Evolutionary conservation across 2,797 vertebrate species (phyloP), one percentile per base, ranked within the genome.

Genomic region (Rhabdomys pumilio): DNA sequence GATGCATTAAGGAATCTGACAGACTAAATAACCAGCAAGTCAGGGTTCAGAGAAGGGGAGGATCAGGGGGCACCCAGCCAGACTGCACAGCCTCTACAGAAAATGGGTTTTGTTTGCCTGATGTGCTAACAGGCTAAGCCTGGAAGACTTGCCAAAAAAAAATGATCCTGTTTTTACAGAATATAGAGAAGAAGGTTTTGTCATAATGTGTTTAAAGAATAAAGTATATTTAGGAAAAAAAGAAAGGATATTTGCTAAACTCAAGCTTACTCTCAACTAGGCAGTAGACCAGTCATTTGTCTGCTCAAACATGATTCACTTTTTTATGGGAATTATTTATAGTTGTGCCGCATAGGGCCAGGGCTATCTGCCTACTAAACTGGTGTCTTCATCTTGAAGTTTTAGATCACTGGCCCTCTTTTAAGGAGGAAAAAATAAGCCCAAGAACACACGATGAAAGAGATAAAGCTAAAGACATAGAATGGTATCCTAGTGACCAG

Each of bases 131-230:
- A 73, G 59, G 29, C 47, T 72, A 29, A 73, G 19, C 20, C 59
- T 63, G 4, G 3, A 76, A 65, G 29, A 85, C 77, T 79, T 82
- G 53, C 17, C 65, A 81, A 59, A 90, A 77, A 88, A 76, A 88
- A 77, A 73, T 80, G 3, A 19, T 4, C 20, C 22, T 86, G 20
- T 89, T 92, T 81, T 67, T 44, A 77, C 55, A 73, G 90, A 97
- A 11, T 1, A 13, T 34, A 90, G 53, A 82, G 19, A 84, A 76
- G 61, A 1, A 31, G 24, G 9, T 87, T 84, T 83, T 76, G 24
- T 17, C 6, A 69, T n/a, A 41, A 53, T 26, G 12, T 79, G 24
- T 69, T 79, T 75, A 55, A 11, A 22, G 57, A 69, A 92, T 24
- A 57, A 57, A 55, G 26, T 34, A 17, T 26, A 57, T 81, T 94